Conservation (phyloP, 2,888 invertebrate species). For the Coenonympha arcania region DNA sequence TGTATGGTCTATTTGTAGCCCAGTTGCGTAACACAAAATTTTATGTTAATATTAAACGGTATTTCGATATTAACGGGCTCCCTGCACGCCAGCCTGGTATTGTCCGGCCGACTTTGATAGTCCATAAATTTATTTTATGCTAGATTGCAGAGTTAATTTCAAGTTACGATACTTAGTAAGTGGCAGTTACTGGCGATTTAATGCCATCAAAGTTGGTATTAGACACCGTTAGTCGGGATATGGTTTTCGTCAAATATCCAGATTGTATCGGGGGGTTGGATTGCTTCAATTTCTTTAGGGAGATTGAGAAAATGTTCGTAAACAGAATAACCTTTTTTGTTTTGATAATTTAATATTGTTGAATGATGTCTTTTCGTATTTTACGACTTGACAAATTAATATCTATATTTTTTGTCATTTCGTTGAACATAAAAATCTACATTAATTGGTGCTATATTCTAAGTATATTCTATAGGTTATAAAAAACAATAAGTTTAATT, state of each 20-base stretch:
- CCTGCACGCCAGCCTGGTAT: constrained; percentile 31
- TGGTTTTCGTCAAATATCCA: constrained; percentile 21
- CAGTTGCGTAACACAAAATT: constrained; percentile 24
- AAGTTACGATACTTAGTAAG: constrained; percentile 34
- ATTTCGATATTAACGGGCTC: constrained; percentile 30
- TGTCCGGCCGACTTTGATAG: constrained; percentile 29
- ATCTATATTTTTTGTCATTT: background rate
- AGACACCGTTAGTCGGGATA: constrained; percentile 20
- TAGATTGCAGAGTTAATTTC: constrained; percentile 39
- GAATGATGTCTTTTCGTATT: background rate
- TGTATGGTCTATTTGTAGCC: constrained; percentile 26
- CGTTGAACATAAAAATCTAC: background rate
- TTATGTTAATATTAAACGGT: constrained; percentile 29
- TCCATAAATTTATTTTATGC: constrained; percentile 35
- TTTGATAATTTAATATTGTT: background rate
- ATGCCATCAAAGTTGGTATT: constrained; percentile 23
- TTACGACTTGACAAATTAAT: background rate
- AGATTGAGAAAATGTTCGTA: constrained; percentile 7
- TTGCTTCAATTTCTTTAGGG: constrained; percentile 5
- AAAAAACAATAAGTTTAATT: too few species aligned
- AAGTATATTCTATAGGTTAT: too few species aligned
- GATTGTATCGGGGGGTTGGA: constrained; percentile 12
- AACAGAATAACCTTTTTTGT: constrained; percentile 8
- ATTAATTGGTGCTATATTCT: too few species aligned
- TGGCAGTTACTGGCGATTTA: constrained; percentile 25